A percentile compares a stretch with the other conserved stretches of the same genome.
phyloP scores from a whole-genome alignment of 2,888 invertebrate genomes.

The Mythimna ferrago region DNA sequence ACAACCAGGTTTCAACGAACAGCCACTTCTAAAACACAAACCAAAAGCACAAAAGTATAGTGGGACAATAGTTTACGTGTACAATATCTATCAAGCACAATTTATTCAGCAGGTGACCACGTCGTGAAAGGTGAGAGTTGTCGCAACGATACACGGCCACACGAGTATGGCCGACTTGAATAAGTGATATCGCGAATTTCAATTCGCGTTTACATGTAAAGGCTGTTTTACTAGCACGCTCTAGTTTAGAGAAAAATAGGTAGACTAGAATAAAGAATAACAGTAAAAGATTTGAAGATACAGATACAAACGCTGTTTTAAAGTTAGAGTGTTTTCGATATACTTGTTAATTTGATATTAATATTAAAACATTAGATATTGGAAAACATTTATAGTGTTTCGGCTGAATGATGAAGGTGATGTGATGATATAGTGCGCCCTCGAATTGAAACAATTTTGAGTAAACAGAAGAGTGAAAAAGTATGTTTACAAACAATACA shows the following conservation, averaged over 20 bases:
- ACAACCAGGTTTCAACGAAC: background rate
- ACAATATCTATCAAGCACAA: conserved; percentile 77
- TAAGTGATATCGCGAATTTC: conserved; percentile 62
- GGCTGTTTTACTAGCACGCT: conserved; percentile 53
- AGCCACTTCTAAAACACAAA: background rate
- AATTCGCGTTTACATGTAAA: conserved; percentile 63
- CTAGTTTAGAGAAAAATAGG: conserved; percentile 53
- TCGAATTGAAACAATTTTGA: background rate
- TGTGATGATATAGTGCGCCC: background rate
- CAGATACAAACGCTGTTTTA: background rate
- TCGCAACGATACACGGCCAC: conserved; percentile 62
- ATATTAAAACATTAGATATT: background rate
- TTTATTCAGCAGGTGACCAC: conserved; percentile 82
- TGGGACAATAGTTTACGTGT: conserved; percentile 78
- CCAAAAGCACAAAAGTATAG: conserved; percentile 26
- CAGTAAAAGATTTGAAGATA: background rate
- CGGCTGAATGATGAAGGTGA: background rate
- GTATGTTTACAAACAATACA: background rate
- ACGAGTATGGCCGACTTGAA: conserved; percentile 59
- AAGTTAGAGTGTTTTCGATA: background rate
- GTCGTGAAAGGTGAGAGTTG: conserved; percentile 72
- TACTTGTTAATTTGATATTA: too few relatives aligned
- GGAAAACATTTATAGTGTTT: background rate
- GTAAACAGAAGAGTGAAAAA: background rate
- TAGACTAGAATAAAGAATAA: background rate